Percentiles rank a stretch among this genome's conserved stretches.
These are phyloP conservation scores for Lordiphosa andalusiaca DNA, from an alignment of 2,888 invertebrate species.

Conservation along the genomic window DNA sequence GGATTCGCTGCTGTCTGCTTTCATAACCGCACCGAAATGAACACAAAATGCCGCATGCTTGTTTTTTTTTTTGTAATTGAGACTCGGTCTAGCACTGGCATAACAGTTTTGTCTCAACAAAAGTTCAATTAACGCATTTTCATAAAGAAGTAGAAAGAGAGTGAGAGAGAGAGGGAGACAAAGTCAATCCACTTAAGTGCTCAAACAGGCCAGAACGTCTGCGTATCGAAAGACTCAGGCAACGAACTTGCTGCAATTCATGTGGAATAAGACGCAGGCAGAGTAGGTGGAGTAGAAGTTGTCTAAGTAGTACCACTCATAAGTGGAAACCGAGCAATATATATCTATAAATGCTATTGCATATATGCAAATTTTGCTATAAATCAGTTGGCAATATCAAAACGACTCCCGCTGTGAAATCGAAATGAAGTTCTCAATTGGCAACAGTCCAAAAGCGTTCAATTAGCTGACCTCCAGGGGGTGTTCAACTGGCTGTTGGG, in stretches of 20 bases:
- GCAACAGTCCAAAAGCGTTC: conserved; percentile 45
- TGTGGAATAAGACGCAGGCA: background rate
- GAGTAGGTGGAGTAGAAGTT: background rate
- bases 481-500: conserved; percentile 14
- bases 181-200: conserved; percentile 58
- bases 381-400: conserved; percentile 58
- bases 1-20: conserved; percentile 32
- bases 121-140: conserved; percentile 73
- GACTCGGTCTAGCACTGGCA: conserved; percentile 53
- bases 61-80: conserved; percentile 39
- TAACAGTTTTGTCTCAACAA: conserved; percentile 72
- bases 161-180: background rate
- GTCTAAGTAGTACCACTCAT: background rate
- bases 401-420: conserved; percentile 53
- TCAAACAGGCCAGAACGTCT: conserved; percentile 77
- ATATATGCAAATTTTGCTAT: conserved; percentile 73
- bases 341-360: conserved; percentile 36
- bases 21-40: conserved; percentile 49
- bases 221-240: conserved; percentile 72
- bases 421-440: conserved; percentile 71
- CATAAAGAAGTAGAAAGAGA: conserved; percentile 27
- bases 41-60: conserved; percentile 24
- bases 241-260: conserved; percentile 53
- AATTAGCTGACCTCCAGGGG: conserved; percentile 47
- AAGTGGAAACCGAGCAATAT: conserved; percentile 3